phyloP scores from a whole-genome alignment of 2,888 invertebrate genomes.

The Acleris sparsana region DNA sequence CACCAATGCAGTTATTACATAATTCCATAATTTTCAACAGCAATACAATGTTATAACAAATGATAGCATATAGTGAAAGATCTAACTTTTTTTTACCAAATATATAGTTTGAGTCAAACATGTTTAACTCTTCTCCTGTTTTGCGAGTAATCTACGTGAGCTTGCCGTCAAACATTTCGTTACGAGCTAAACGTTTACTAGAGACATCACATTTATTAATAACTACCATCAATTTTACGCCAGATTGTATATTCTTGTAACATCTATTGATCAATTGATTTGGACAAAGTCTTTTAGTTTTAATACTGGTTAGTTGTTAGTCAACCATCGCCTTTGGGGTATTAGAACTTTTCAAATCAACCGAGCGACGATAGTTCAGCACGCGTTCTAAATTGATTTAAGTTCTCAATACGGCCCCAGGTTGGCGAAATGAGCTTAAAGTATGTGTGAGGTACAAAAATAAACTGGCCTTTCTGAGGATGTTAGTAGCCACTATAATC shows the following conservation, averaged over 20 bases:
- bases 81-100: slow-evolving; percentile 22
- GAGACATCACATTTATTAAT: slow-evolving; percentile 34
- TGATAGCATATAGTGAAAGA: slow-evolving; percentile 40
- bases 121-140: slow-evolving; percentile 11
- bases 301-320: slow-evolving; percentile 63
- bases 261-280: slow-evolving; percentile 37
- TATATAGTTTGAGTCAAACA: slow-evolving; percentile 16
- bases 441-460: slow-evolving; percentile 53
- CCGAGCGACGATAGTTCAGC: too few species aligned
- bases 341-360: too few species aligned
- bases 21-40: slow-evolving; percentile 55
- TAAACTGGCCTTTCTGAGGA: slow-evolving; percentile 49
- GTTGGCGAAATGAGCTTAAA: slow-evolving; percentile 44
- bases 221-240: slow-evolving; percentile 27
- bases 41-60: slow-evolving; percentile 55
- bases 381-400: too few species aligned
- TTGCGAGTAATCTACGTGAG: slow-evolving; percentile 22
- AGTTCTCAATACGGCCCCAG: too few species aligned
- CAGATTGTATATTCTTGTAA: slow-evolving; percentile 11
- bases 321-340: slow-evolving; percentile 45
- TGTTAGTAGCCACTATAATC: slow-evolving; percentile 39
- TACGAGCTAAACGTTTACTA: slow-evolving; percentile 27
- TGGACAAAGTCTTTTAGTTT: slow-evolving; percentile 42
- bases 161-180: slow-evolving; percentile 24
- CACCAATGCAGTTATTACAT: slow-evolving; percentile 47